phyloP scores from a whole-genome alignment of 2,888 invertebrate genomes.

The Netelia melanura region DNA sequence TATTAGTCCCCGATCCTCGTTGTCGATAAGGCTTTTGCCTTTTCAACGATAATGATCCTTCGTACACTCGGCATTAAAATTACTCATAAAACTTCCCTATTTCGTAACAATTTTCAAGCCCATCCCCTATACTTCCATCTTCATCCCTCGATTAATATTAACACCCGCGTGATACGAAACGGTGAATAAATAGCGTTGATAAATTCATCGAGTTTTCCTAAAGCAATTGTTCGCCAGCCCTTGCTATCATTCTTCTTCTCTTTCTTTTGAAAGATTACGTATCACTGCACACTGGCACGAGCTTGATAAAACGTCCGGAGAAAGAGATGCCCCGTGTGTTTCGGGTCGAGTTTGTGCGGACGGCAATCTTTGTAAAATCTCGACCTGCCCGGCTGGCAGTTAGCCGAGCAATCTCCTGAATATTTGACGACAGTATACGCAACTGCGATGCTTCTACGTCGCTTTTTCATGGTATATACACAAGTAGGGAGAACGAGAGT shows the following conservation, averaged over 20 bases:
- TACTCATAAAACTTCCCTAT: background rate
- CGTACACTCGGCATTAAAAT: conserved; percentile 2
- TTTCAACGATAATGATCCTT: conserved; percentile 15
- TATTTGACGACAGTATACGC: conserved; percentile 80
- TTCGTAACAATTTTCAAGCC: background rate
- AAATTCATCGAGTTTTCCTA: conserved; percentile 32
- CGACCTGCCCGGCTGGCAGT: conserved; percentile 81
- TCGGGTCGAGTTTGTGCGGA: conserved; percentile 70
- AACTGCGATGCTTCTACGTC: conserved; percentile 64
- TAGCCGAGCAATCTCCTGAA: conserved; percentile 83
- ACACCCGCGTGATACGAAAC: background rate
- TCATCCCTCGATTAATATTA: background rate
- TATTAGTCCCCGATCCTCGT: conserved; percentile 18
- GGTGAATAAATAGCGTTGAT: background rate
- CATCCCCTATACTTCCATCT: background rate
- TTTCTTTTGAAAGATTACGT: conserved; percentile 36
- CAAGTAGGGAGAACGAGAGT: conserved; percentile 40
- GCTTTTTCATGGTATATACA: conserved; percentile 37
- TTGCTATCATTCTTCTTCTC: background rate
- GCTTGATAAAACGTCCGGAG: conserved; percentile 62
- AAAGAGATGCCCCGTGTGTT: background rate
- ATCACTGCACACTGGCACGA: conserved; percentile 37
- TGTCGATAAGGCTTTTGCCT: conserved; percentile 33
- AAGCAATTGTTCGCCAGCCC: background rate
- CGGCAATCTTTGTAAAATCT: conserved; percentile 84